Conservation (phyloP, 1,140 invertebrate genomes). For the Fopius arisanus region DNA sequence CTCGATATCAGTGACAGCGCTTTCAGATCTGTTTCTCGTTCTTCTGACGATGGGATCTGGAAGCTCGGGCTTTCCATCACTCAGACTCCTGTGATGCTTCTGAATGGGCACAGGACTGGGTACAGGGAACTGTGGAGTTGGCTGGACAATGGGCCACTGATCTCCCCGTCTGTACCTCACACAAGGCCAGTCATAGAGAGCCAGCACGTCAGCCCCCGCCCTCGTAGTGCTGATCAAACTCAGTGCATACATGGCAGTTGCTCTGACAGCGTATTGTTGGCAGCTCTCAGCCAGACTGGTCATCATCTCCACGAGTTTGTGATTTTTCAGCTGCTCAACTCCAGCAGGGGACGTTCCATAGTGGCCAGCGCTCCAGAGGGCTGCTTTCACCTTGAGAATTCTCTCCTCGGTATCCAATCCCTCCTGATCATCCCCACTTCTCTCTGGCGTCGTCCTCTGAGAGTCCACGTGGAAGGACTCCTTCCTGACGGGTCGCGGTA, state of each 20-base stretch:
- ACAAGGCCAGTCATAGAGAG: slow-evolving; percentile 80
- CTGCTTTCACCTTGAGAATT: slow-evolving; percentile 82
- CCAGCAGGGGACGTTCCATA: slow-evolving; percentile 79
- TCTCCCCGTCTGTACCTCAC: slow-evolving; percentile 83
- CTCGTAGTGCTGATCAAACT: slow-evolving; percentile 84
- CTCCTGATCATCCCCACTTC: slow-evolving; percentile 49
- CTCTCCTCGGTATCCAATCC: slow-evolving; percentile 55
- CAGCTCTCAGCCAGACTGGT: slow-evolving; percentile 78
- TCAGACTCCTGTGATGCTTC: slow-evolving; percentile 59
- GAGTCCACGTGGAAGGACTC: slow-evolving; percentile 56
- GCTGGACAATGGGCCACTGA: slow-evolving; percentile 79
- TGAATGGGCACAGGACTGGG: slow-evolving; percentile 58
- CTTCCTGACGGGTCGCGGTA: slow-evolving; percentile 45
- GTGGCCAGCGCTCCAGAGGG: slow-evolving; percentile 90
- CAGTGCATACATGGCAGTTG: slow-evolving; percentile 87
- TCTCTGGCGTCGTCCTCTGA: slow-evolving; percentile 54
- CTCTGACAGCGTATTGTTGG: slow-evolving; percentile 85
- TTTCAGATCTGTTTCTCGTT: slow-evolving; percentile 60
- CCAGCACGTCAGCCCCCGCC: slow-evolving; percentile 79
- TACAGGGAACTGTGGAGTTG: slow-evolving; percentile 56
- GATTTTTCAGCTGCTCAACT: slow-evolving; percentile 73
- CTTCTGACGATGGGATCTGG: slow-evolving; percentile 50
- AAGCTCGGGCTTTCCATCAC: slow-evolving; percentile 60
- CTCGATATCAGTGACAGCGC: slow-evolving; percentile 59
- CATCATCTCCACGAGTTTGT: slow-evolving; percentile 70